phyloP scores from a whole-genome alignment of 2,113 vertebrate species.

The Lasiurus borealis region DNA sequence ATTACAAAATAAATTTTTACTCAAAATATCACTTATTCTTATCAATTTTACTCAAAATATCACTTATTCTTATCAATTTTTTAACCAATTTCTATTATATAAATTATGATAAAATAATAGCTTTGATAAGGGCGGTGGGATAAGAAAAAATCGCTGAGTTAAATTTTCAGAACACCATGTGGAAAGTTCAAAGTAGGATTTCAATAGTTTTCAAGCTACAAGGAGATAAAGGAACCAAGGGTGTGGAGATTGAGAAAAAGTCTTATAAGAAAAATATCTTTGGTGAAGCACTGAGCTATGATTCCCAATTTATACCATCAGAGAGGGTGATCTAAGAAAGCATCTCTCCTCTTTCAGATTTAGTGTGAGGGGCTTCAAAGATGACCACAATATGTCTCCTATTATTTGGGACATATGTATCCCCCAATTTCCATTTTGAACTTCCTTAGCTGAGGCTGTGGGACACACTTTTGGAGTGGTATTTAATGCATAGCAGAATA shows the following conservation, averaged over 20 bases:
- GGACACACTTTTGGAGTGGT: not conserved
- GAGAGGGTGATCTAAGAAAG: not conserved
- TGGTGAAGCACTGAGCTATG: not conserved
- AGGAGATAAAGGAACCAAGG: not conserved
- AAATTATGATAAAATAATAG: not conserved
- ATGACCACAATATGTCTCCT: not conserved
- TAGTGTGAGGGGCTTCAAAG: not conserved
- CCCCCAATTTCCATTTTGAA: too few species aligned
- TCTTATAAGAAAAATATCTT: not conserved
- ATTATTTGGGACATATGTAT: not conserved
- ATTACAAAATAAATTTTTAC: not conserved
- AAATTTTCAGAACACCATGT: not conserved
- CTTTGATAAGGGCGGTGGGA: not conserved
- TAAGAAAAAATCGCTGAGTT: not conserved
- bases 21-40: not conserved
- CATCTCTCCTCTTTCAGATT: not conserved
- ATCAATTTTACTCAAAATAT: too few species aligned
- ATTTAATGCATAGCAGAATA: not conserved
- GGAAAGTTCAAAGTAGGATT: not conserved
- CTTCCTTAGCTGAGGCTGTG: not conserved
- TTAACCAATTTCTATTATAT: not conserved
- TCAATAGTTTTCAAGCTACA: not conserved
- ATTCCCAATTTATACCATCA: not conserved
- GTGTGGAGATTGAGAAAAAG: not conserved
- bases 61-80: not conserved